These are phyloP conservation scores for Callionymus lyra DNA, from an alignment of 2,113 vertebrate species.

Conservation along the genomic window DNA sequence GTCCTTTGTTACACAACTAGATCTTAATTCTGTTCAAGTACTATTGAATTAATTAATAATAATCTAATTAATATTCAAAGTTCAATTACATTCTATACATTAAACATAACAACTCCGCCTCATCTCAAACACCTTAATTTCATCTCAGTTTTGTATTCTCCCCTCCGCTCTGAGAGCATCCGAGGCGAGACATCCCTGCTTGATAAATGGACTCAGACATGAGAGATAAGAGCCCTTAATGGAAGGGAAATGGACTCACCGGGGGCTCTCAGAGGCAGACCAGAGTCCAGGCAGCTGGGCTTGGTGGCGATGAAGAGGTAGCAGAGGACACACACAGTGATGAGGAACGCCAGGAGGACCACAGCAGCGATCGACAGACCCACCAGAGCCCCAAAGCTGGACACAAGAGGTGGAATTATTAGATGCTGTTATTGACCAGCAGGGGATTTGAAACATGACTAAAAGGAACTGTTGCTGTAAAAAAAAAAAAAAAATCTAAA, in stretches of 20 bases:
- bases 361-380: slow-evolving; percentile 84
- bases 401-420: slow-evolving; percentile 1
- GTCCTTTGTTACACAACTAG: too few species aligned
- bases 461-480: not conserved
- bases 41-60: too few species aligned
- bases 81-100: too few species aligned
- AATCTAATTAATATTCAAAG: too few species aligned
- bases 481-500: not conserved
- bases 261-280: slow-evolving; percentile 72
- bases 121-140: too few species aligned
- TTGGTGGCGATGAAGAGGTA: slow-evolving; percentile 88
- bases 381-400: slow-evolving; percentile 80
- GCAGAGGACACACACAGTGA: slow-evolving; percentile 86
- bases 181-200: too few species aligned
- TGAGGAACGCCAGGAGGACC: slow-evolving; percentile 82
- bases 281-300: slow-evolving; percentile 78
- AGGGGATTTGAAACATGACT: not conserved
- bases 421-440: not conserved
- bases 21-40: too few species aligned
- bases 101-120: too few species aligned
- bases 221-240: not conserved
- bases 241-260: slow-evolving; percentile 55
- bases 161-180: too few species aligned
- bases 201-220: too few species aligned
- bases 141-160: too few species aligned